A percentile compares a stretch with the other conserved stretches of the same genome.
phyloP scores from a whole-genome alignment of 1,140 invertebrate species.

The Pteromalus puparum region DNA sequence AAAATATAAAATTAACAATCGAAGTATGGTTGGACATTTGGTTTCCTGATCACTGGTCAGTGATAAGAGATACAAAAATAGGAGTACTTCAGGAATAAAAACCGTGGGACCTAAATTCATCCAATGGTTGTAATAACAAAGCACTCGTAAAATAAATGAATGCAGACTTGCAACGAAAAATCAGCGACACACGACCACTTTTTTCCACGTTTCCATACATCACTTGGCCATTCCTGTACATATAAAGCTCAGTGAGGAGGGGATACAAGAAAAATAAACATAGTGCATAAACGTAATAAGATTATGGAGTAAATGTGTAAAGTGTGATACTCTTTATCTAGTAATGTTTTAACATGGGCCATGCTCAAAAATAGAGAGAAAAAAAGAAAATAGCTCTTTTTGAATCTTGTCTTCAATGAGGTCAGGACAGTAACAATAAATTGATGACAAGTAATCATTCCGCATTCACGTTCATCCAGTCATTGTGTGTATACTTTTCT shows the following conservation, averaged over 20 bases:
- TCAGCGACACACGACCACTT: conserved; percentile 53
- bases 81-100: conserved; percentile 17
- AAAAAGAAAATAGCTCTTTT: conserved; percentile 1
- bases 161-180: conserved; percentile 64
- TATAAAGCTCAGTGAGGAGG: conserved; percentile 60
- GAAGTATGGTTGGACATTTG: background rate
- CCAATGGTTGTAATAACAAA: conserved; percentile 39
- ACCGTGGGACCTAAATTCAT: conserved; percentile 25
- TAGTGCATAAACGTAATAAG: conserved; percentile 43
- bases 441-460: background rate
- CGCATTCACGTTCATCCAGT: background rate
- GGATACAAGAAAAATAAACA: conserved; percentile 55
- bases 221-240: conserved; percentile 69
- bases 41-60: background rate
- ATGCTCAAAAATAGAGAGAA: background rate
- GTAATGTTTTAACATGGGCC: background rate
- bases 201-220: conserved; percentile 59
- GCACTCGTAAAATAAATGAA: conserved; percentile 46
- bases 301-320: conserved; percentile 68
- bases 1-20: conserved; percentile 45
- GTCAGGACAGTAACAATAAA: background rate
- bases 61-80: conserved; percentile 48
- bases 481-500: background rate
- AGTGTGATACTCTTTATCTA: conserved; percentile 67
- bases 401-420: background rate